These are phyloP conservation scores for Siniperca knerii DNA, from an alignment of 2,113 vertebrate species.

Conservation along the genomic window DNA sequence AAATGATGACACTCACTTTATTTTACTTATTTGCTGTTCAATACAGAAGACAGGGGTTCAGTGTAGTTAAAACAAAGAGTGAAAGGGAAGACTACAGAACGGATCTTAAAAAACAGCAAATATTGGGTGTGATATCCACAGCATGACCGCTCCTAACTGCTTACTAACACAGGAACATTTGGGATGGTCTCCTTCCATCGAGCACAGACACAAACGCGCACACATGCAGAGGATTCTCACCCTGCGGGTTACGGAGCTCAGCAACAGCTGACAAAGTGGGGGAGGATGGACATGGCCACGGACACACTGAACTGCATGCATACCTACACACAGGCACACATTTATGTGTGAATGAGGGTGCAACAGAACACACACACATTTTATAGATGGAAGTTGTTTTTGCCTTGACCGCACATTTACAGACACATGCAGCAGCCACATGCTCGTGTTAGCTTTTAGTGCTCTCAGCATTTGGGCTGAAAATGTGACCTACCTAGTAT, in stretches of 20 bases:
- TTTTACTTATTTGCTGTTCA: background rate
- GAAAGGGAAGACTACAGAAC: background rate
- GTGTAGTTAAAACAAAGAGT: background rate
- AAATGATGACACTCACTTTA: background rate
- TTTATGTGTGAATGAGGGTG: background rate
- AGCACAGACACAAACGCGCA: background rate
- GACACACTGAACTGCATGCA: background rate
- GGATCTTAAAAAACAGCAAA: background rate
- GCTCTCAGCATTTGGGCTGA: slow-evolving; percentile 7
- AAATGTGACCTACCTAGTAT: slow-evolving; percentile 67
- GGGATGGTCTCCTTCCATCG: background rate
- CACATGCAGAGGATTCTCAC: slow-evolving; percentile 21
- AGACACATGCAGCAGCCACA: slow-evolving; percentile 34
- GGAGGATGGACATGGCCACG: slow-evolving; percentile 1
- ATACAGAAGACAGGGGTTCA: background rate
- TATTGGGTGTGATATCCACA: background rate
- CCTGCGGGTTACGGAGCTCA: slow-evolving; percentile 23
- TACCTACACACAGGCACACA: background rate
- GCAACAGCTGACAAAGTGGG: slow-evolving; percentile 42
- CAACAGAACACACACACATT: slow-evolving; percentile 2
- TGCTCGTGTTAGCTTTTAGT: slow-evolving; percentile 19
- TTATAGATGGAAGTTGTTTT: slow-evolving; percentile 12
- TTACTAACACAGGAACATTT: slow-evolving; percentile 8
- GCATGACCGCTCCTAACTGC: background rate
- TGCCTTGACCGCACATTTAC: slow-evolving; percentile 8